Conservation (phyloP, 2,797 vertebrate genomes). For the Aeoliscus strigatus region DNA sequence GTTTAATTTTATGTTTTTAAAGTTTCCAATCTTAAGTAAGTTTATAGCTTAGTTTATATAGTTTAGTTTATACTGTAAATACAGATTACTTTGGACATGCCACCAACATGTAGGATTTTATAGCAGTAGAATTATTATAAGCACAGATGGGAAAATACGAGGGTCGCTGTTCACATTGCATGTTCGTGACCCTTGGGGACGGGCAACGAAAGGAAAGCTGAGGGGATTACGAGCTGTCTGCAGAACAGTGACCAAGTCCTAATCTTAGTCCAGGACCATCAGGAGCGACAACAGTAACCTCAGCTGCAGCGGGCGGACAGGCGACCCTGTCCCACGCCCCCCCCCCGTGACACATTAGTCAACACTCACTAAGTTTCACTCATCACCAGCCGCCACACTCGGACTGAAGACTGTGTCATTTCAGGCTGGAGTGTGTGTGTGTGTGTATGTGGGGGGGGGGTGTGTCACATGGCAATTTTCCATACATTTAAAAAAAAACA, state of each 20-base stretch:
- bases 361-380: slow-evolving; percentile 45
- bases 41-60: too few species aligned
- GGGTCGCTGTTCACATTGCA: slow-evolving; percentile 26
- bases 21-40: too few species aligned
- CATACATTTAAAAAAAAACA: slow-evolving; percentile 49
- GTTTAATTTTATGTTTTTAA: too few species aligned
- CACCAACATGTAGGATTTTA: slow-evolving; percentile 22
- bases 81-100: slow-evolving; percentile 1
- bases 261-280: slow-evolving; percentile 14
- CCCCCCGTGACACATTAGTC: slow-evolving; percentile 32
- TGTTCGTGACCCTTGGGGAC: slow-evolving; percentile 22
- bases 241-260: slow-evolving; percentile 29
- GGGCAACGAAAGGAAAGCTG: slow-evolving; percentile 17
- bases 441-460: too few species aligned
- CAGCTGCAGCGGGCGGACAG: slow-evolving; percentile 14
- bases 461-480: slow-evolving; percentile 56
- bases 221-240: slow-evolving; percentile 35
- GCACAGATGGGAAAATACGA: slow-evolving; percentile 30
- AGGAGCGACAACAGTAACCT: slow-evolving; percentile 42
- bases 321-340: slow-evolving; percentile 20
- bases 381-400: slow-evolving; percentile 52
- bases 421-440: slow-evolving; percentile 13
- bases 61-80: too few species aligned
- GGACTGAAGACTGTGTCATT: slow-evolving; percentile 32
- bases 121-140: slow-evolving; percentile 31